Evolutionary conservation across 2,113 vertebrate species (phyloP).

Genomic region (Ptychochromis oligacanthus): DNA sequence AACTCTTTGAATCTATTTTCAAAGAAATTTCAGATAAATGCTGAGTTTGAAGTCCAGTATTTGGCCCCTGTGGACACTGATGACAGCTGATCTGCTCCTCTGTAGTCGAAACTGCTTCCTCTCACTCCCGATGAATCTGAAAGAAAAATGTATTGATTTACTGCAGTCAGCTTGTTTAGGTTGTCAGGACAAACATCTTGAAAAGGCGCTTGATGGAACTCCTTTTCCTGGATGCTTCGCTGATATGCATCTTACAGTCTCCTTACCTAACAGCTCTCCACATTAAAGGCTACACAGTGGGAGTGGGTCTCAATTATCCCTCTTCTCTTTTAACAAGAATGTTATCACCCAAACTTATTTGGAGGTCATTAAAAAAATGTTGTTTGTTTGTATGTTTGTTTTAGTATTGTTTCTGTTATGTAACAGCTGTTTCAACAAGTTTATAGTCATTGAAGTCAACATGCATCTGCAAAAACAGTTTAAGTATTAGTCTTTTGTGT

Average conservation of each 20-base stretch:
- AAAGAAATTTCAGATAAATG: conserved; percentile 54
- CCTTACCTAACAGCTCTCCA: not conserved
- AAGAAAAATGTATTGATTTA: conserved; percentile 13
- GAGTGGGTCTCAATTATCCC: not conserved
- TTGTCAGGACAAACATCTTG: conserved; percentile 28
- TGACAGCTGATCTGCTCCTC: conserved; percentile 31
- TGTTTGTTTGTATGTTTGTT: not conserved
- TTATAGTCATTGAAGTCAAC: not conserved
- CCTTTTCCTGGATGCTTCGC: conserved; percentile 8
- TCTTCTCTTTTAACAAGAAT: not conserved
- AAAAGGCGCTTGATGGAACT: conserved; percentile 28
- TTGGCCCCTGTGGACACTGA: conserved; percentile 34
- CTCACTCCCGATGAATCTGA: conserved; percentile 1
- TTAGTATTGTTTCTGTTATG: not conserved
- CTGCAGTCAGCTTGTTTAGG: conserved; percentile 18
- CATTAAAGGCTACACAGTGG: not conserved
- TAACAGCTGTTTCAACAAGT: conserved; percentile 8
- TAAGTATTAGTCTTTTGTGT: not conserved
- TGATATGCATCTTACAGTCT: conserved; percentile 39
- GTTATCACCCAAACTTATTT: not conserved
- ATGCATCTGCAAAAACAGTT: conserved; percentile 18
- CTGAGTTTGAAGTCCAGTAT: conserved; percentile 51
- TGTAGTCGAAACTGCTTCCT: conserved; percentile 52
- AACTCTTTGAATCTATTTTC: conserved; percentile 56
- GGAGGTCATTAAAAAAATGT: not conserved